A percentile compares a stretch with the other conserved stretches of the same genome.
phyloP scores from a whole-genome alignment of 2,797 vertebrate species.

The Anguilla megastoma region DNA sequence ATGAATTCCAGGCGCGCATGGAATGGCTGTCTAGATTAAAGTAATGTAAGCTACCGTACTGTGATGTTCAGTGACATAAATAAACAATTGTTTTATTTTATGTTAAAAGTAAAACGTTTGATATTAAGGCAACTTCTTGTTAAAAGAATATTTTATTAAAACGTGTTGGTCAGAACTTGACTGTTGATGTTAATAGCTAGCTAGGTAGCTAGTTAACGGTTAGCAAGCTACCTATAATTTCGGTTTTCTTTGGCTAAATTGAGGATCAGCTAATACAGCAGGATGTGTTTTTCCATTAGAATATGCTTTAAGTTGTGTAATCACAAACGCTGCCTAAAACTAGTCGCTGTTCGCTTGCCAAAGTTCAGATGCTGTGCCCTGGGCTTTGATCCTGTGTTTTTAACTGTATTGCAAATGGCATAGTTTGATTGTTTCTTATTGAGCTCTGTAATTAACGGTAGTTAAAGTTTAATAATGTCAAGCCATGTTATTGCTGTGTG shows the following conservation, averaged over 20 bases:
- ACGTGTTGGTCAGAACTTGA: neutral
- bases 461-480: neutral
- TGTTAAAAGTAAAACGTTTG: neutral
- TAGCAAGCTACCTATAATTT: neutral
- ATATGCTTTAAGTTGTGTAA: neutral
- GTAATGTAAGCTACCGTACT: neutral
- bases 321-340: neutral
- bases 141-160: neutral
- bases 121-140: neutral
- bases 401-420: neutral
- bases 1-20: slow-evolving; percentile 29
- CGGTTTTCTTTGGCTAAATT: neutral
- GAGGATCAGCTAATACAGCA: neutral
- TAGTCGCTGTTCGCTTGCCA: neutral
- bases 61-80: neutral
- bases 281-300: neutral
- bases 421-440: neutral
- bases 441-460: neutral
- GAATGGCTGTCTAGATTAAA: neutral
- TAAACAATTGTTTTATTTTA: neutral
- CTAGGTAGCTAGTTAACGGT: neutral
- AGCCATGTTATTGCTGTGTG: neutral
- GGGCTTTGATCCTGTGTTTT: neutral
- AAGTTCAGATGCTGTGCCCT: neutral
- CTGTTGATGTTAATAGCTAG: neutral